Base-by-base conservation (phyloP, 23 tunicate species). In the Corella eumyota region DNA sequence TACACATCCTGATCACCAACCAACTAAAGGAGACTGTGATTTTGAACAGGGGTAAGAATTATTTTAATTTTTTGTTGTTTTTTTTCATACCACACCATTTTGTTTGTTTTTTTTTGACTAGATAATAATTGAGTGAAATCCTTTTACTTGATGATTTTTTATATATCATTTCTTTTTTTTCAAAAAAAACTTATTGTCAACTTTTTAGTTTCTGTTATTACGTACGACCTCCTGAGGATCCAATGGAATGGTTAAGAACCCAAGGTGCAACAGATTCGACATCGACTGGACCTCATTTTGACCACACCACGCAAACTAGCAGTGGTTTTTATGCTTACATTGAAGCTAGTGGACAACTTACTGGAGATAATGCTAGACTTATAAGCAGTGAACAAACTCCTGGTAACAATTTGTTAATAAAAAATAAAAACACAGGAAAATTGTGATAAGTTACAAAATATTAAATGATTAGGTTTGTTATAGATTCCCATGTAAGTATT, bases 1-100 rank as follows among this genome's bases (percentile, higher is more conserved):
- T 6, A 88, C 96, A n/a, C 96, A 88, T 56, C 87, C 87, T 27
- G 96, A 88, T 54, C 87, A 88, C 11, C 20, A 58, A 31, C 87
- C 87, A 24, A 88, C 85, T n/a, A 88, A 88, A 50, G 81, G 76
- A 31, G 96, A 88, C 45, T 88, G 96, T 53, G 87, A 88, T 55
- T 88, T 88, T 53, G 96, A 88, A 55, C 78, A 88, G 27, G 96
- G 93, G 93, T 83, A 46, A 52, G 54, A 21, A 20, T 7, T 6
- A 7, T 55, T 21, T 55, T 30, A 17, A 19, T 2, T 6, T 52
- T 52, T 67, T 67, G 30, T 28, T 6, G 25, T 45, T 2, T 45
- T 46, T 49, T 3, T 5, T 27, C 47, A 27, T 46, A n/a, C 2
- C 5, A 3, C 2, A 48, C 54, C 2, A 26, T 30, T 3, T 61